Base-by-base conservation (phyloP, 2,113 vertebrate species). In the Gnathonemus echidnorhynchus region DNA sequence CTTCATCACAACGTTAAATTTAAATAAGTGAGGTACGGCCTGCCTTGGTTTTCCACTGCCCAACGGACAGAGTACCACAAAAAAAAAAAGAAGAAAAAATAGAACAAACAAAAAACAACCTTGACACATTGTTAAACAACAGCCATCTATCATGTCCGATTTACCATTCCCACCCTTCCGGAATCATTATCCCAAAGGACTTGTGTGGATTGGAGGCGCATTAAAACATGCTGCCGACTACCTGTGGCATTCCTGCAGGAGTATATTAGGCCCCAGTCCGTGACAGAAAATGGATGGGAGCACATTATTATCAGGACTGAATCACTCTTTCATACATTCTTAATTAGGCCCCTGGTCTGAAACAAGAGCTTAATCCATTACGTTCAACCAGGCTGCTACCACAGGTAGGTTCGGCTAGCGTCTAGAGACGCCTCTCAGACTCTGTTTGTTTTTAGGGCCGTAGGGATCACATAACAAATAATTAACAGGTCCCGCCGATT, bases 321-420 rank as follows among this genome's bases (percentile, higher is more conserved):
- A 87, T 53, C 50, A 52, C 86, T 87, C 86, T 87, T 87, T 87
- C 50, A 53, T 53, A 27, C 86, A 87, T 87, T 87, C 86, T 53
- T 87, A 52, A 53, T 87, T 87, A 87, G 86, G 27, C 86, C 50
- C 50, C 35, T 39, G n/a, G 45, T 85, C 83, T 85, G 42, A 85
- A 85, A 46, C 83, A 3, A 84, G 42, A 24, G 45, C 45, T 85
- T 85, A 85, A 85, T 85, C 83, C 21, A 46, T 85, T 85, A 45
- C 19, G 9, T n/a, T 45, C 83, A 85, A 19, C 19, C 39, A n/a
- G 17, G 45, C 21, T 85, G 83, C 24, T 85, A 21, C 45, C 21
- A 48, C 83, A n/a, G 24, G 19, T 48, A 27, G 39, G 7, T n/a
- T 85, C 21, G 1, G 45, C 83, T 24, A n/a, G 24, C 10, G 45